Percentiles rank a stretch among this genome's conserved stretches.
Evolutionary conservation across 2,113 vertebrate genomes (phyloP).

Genomic region (Oncorhynchus nerka): DNA sequence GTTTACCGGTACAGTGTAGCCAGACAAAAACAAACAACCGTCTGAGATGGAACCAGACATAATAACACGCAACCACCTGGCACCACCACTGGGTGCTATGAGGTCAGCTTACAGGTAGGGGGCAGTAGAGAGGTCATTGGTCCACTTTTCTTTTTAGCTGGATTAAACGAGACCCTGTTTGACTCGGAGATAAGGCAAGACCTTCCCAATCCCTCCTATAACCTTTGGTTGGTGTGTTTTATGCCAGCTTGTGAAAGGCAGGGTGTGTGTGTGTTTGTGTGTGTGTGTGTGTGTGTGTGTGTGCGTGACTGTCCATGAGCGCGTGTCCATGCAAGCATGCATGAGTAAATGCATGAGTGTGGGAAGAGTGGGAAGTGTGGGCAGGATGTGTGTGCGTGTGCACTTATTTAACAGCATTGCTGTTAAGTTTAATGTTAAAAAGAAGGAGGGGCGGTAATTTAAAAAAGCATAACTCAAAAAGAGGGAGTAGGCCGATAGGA

Average conservation of each 20-base stretch:
- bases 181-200: no score
- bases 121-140: slow-evolving; percentile 7
- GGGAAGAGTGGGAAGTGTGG: not conserved
- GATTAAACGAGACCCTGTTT: slow-evolving; percentile 10
- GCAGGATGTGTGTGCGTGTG: not conserved
- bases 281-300: not conserved
- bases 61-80: not conserved
- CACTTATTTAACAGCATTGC: slow-evolving; percentile 20
- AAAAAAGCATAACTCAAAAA: slow-evolving; percentile 39
- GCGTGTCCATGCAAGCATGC: no score
- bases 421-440: slow-evolving; percentile 34
- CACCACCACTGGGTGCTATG: not conserved
- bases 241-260: slow-evolving; percentile 8
- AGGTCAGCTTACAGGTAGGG: not conserved
- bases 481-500: slow-evolving; percentile 11
- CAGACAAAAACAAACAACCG: no score
- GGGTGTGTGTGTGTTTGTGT: no score
- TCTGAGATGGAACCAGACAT: no score
- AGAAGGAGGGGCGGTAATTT: not conserved
- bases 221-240: not conserved
- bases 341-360: slow-evolving; percentile 9
- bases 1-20: no score
- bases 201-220: not conserved
- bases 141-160: not conserved
- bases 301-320: no score